A percentile compares a stretch with the other conserved stretches of the same genome.
Conservation (phyloP, 2,888 invertebrate genomes). For the Chaitophorus viminalis region DNA sequence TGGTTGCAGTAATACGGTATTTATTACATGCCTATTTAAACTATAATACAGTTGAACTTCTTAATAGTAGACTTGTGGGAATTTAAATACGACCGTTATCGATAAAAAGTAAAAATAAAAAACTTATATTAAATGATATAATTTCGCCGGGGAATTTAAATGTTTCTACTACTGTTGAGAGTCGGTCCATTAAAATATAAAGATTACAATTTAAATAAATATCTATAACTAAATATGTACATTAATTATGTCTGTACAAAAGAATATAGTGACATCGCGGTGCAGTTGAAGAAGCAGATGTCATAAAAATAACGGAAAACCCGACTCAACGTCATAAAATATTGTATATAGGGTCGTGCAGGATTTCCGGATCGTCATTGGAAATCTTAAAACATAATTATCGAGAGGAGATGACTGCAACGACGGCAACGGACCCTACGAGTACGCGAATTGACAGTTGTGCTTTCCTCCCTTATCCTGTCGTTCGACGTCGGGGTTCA, state of each 20-base stretch:
- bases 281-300: neutral
- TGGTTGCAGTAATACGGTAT: neutral
- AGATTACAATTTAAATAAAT: no score
- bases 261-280: neutral
- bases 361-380: constrained; percentile 13
- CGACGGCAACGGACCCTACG: neutral
- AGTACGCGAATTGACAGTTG: neutral
- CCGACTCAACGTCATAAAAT: neutral
- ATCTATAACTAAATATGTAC: neutral
- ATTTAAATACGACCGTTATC: no score
- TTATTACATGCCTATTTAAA: no score
- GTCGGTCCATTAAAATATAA: no score
- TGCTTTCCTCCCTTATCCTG: neutral
- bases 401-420: neutral
- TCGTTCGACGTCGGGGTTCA: neutral
- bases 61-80: no score
- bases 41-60: no score
- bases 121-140: no score
- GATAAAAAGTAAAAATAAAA: no score
- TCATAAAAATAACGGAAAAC: neutral
- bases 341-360: neutral
- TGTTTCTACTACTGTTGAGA: no score
- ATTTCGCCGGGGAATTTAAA: no score
- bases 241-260: neutral
- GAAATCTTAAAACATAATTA: constrained; percentile 24